A percentile compares a stretch with the other conserved stretches of the same genome.
Evolutionary conservation across 2,113 vertebrate species (phyloP).

Genomic region (Trematocara zebra): DNA sequence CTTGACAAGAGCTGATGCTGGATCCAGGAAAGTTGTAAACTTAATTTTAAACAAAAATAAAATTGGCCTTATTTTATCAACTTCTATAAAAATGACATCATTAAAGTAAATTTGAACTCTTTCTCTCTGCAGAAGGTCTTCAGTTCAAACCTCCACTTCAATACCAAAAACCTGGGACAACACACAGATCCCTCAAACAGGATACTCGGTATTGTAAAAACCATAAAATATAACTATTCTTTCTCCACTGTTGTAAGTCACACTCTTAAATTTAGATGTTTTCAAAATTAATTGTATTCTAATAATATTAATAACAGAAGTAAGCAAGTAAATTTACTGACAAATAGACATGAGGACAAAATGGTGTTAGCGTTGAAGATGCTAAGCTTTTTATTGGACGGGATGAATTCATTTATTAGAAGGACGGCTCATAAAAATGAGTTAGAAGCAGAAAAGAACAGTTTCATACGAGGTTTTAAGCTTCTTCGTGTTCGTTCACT

Average conservation of each 20-base stretch:
- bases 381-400: neutral
- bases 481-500: neutral
- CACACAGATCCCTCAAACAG: slow-evolving; percentile 41
- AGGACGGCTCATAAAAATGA: neutral
- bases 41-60: neutral
- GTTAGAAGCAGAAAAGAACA: neutral
- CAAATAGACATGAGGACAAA: neutral
- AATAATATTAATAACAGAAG: neutral
- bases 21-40: accelerated
- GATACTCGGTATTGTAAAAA: slow-evolving; percentile 53
- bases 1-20: neutral
- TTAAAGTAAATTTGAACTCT: neutral
- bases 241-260: neutral
- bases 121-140: slow-evolving; percentile 30
- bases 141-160: neutral
- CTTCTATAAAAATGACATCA: neutral
- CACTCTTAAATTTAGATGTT: neutral
- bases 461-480: accelerated
- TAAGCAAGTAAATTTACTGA: neutral
- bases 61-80: neutral
- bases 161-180: slow-evolving; percentile 69
- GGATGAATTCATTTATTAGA: accelerated
- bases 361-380: accelerated
- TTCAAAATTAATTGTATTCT: accelerated
- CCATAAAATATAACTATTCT: neutral